Percentiles rank a stretch among this genome's conserved stretches.
phyloP scores from a whole-genome alignment of 1,140 invertebrate species.

The Drosophila lowei region DNA sequence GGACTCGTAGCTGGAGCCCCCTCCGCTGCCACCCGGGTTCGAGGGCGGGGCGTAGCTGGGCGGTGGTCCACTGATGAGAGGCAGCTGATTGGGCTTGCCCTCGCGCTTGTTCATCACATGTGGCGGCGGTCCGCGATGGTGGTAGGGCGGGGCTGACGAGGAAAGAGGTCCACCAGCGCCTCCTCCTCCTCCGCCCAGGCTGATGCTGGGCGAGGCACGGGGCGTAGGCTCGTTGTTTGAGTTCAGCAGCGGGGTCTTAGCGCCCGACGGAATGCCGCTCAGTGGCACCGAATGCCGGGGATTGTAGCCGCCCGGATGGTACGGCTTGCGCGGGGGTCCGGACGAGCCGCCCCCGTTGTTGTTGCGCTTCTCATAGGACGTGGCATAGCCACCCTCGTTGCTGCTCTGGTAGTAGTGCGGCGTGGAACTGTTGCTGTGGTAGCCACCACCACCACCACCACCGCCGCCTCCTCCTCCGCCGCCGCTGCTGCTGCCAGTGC shows the following conservation, averaged over 20 bases:
- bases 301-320: conserved; percentile 74
- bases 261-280: conserved; percentile 48
- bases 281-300: conserved; percentile 63
- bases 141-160: conserved; percentile 47
- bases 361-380: conserved; percentile 76
- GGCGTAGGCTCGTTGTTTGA: conserved; percentile 75
- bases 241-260: conserved; percentile 65
- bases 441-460: conserved; percentile 32
- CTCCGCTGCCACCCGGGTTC: conserved; percentile 10
- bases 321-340: conserved; percentile 53
- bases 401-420: conserved; percentile 71
- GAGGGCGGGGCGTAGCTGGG: conserved; percentile 55
- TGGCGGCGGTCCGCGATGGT: conserved; percentile 61
- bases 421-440: conserved; percentile 74
- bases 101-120: conserved; percentile 68
- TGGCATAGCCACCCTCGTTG: conserved; percentile 51
- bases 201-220: conserved; percentile 72
- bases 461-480: conserved; percentile 22
- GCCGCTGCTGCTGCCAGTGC: conserved; percentile 26
- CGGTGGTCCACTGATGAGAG: conserved; percentile 73
- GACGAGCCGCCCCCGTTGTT: conserved; percentile 32
- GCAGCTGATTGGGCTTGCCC: conserved; percentile 66
- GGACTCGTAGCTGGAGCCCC: conserved; percentile 40
- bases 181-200: conserved; percentile 36
- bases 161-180: conserved; percentile 27